Base-by-base conservation (phyloP, 2,888 invertebrate species). In the Drosophila sordidapex region DNA sequence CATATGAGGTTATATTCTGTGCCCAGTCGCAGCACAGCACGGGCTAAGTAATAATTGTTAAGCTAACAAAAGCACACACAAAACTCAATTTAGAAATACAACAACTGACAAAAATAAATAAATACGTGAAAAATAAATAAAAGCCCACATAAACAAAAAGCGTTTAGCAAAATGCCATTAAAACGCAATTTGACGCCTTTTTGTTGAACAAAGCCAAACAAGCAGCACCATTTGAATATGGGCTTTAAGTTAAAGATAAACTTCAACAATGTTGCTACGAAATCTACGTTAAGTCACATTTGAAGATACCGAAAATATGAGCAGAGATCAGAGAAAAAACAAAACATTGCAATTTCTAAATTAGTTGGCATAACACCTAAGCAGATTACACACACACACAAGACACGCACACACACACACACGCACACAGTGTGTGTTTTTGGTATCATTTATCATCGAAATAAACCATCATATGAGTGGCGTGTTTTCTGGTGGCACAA, bases 161-260 rank as follows among this genome's bases (percentile, higher is more conserved):
- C 64, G 46, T 70, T 71, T 75, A 67, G 67, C 67, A 64, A 80
- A 76, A 70, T 74, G 78, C 79, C 88, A 85, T 85, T 85, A 88
- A 85, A 86, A 83, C 59, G 46, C 80, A 80, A 85, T 85, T 85
- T 85, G 74, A 69, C 76, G 82, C 75, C 72, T 64, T 68, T 65
- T 69, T 82, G 74, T 85, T 81, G 66, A 53, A n/a, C 70, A 79
- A 81, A 84, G 71, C 70, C 69, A 85, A 87, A 84, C 65, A 83
- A 54, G 59, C 51, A 46, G 49, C 43, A 43, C 21, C 53, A 52
- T 64, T 76, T 64, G 29, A 36, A 59, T 57, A 51, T 51, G 66
- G 58, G 29, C 61, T 71, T 46, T 8, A 62, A 58, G 46, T 21
- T 25, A 38, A 40, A 46, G 46, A 15, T 25, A 25, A 25, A 15